These are phyloP conservation scores for Fistularia tabacaria DNA, from an alignment of 2,797 vertebrate species.

Conservation along the genomic window DNA sequence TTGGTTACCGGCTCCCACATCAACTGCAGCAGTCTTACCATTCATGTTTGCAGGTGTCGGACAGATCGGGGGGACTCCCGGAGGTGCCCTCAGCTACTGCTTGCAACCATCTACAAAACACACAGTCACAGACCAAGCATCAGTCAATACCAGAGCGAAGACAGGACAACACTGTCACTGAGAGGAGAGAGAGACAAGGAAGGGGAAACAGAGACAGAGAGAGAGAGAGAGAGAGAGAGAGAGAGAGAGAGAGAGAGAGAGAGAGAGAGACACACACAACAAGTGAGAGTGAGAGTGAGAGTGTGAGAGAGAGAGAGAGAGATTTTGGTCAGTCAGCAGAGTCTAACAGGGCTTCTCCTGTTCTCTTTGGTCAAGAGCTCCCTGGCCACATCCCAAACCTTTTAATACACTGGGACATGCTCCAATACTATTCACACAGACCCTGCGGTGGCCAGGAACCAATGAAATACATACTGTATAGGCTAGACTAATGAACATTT, in stretches of 20 bases:
- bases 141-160: conserved; percentile 58
- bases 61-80: conserved; percentile 42
- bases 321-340: conserved; percentile 66
- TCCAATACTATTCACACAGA: conserved; percentile 41
- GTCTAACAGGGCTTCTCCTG: conserved; percentile 68
- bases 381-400: conserved; percentile 54
- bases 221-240: conserved; percentile 7
- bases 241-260: conserved; percentile 23
- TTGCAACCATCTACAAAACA: conserved; percentile 66
- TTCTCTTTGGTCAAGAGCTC: conserved; percentile 47
- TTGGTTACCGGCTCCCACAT: conserved; percentile 6
- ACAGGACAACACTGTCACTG: conserved; percentile 39
- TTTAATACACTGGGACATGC: conserved; percentile 48
- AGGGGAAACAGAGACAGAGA: conserved; percentile 5
- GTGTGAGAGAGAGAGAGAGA: too few relatives aligned
- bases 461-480: conserved; percentile 20
- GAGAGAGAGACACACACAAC: conserved; percentile 24
- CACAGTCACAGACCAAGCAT: conserved; percentile 51
- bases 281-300: too few relatives aligned
- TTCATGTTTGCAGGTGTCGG: conserved; percentile 65
- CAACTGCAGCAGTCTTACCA: conserved; percentile 55
- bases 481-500: conserved; percentile 8
- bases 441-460: conserved; percentile 19
- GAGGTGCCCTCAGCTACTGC: conserved; percentile 57
- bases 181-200: conserved; percentile 9